These are phyloP conservation scores for Pedionomus torquatus DNA, from an alignment of 2,113 vertebrate genomes.

Conservation along the genomic window DNA sequence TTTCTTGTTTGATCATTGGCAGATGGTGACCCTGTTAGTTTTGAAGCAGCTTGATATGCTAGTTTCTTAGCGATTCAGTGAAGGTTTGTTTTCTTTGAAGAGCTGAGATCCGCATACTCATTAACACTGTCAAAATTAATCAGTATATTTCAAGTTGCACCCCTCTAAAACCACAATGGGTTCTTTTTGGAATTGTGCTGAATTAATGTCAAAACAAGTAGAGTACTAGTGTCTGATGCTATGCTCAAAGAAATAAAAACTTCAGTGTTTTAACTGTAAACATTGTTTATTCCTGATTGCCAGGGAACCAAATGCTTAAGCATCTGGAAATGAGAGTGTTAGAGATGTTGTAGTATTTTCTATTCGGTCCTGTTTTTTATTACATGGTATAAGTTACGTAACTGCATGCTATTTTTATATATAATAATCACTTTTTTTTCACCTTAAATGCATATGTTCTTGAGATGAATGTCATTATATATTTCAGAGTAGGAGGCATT, in stretches of 20 bases:
- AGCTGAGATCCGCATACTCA: fast-evolving
- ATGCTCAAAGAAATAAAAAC: background rate
- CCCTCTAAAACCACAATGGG: background rate
- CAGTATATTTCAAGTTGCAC: background rate
- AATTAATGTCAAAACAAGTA: background rate
- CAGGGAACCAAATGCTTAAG: background rate
- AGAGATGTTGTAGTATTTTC: background rate
- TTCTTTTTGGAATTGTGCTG: background rate
- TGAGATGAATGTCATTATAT: background rate
- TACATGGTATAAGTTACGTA: background rate
- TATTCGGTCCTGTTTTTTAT: background rate
- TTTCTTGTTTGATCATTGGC: constrained; percentile 20
- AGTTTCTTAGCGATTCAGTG: background rate
- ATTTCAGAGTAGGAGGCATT: background rate
- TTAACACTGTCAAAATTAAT: background rate
- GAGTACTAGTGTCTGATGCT: background rate
- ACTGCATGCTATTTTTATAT: background rate
- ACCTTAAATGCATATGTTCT: background rate
- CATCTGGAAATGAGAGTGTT: background rate
- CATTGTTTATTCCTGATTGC: background rate
- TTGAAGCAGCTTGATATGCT: background rate
- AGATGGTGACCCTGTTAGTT: constrained; percentile 39
- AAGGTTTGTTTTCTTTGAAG: background rate
- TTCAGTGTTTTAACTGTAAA: background rate
- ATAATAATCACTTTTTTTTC: background rate